A percentile compares a stretch with the other conserved stretches of the same genome.
Conservation (phyloP, 2,797 vertebrate genomes). For the Hipposideros larvatus region DNA sequence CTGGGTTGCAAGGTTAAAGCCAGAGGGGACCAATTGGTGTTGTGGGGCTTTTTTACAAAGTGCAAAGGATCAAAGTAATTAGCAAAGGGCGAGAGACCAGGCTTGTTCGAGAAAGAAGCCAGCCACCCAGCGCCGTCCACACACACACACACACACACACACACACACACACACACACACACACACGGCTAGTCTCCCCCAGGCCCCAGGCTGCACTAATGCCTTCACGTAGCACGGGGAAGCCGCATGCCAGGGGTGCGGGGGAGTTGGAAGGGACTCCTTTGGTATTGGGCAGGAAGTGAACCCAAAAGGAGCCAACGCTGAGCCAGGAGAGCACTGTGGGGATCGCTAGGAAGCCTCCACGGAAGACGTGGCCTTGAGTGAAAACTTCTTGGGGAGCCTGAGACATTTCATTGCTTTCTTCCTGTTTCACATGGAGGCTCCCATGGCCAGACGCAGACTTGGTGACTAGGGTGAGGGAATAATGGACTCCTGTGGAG, state of each 20-base stretch:
- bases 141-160: rapidly evolving
- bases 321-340: neutral
- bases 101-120: slow-evolving; percentile 85
- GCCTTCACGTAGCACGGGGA: neutral
- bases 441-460: neutral
- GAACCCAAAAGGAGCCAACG: neutral
- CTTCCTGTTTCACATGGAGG: neutral
- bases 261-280: neutral
- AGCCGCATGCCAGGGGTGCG: rapidly evolving
- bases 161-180: rapidly evolving
- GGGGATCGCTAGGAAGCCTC: neutral
- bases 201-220: neutral
- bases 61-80: slow-evolving; percentile 93
- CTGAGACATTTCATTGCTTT: neutral
- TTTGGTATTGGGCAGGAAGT: neutral
- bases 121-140: slow-evolving; percentile 42
- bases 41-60: slow-evolving; percentile 93
- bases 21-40: slow-evolving; percentile 89
- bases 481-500: rapidly evolving
- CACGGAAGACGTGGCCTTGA: neutral
- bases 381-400: neutral
- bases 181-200: rapidly evolving
- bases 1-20: slow-evolving; percentile 91
- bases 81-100: slow-evolving; percentile 88
- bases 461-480: neutral